Evolutionary conservation across 2,888 invertebrate species (phyloP), one percentile per base, ranked within the genome.

Genomic region (Andrena bucephala): DNA sequence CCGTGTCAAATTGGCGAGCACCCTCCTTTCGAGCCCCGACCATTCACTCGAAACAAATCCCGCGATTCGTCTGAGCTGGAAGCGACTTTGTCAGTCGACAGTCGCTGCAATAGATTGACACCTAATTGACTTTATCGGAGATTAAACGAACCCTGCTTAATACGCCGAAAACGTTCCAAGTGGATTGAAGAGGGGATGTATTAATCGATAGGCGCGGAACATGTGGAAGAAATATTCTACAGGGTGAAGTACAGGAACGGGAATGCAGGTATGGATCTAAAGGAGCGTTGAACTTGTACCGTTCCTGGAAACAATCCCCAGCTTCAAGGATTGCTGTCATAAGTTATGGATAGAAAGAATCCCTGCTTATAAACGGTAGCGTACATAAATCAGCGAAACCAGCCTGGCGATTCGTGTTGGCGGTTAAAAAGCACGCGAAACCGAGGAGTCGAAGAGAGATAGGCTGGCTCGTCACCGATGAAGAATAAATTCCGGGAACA

Each of bases 401-500:
- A 80, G 65, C 68, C 54, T 50, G 71, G 70, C 68, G 70, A 65
- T 66, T 65, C 50, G 16, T 27, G 59, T 59, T 24, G 50, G 10
- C 54, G 52, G 57, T 27, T 20, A 20, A 42, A 59, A 72, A 42
- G 48, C 48, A 62, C 62, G 48, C 20, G 74, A 69, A 60, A 63
- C 62, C 24, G 52, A 52, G n/a, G 57, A n/a, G 4, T 24, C 50
- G 48, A 65, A 50, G 31, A 50, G 59, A 54, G 60, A 77, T 60
- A 81, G 85, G 59, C 29, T 7, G 65, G 42, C 50, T 85, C 80
- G 81, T 86, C 84, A 77, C 81, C 84, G 84, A 85, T 69, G 81
- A 85, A 84, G 86, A 90, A 91, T 90, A 90, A 90, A 90, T 87
- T 90, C 71, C 77, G 70, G 85, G 77, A 85, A 81, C 72, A 62